A percentile compares a stretch with the other conserved stretches of the same genome.
These are phyloP conservation scores for Phengaris alcon DNA, from an alignment of 2,888 invertebrate genomes.

Conservation along the genomic window DNA sequence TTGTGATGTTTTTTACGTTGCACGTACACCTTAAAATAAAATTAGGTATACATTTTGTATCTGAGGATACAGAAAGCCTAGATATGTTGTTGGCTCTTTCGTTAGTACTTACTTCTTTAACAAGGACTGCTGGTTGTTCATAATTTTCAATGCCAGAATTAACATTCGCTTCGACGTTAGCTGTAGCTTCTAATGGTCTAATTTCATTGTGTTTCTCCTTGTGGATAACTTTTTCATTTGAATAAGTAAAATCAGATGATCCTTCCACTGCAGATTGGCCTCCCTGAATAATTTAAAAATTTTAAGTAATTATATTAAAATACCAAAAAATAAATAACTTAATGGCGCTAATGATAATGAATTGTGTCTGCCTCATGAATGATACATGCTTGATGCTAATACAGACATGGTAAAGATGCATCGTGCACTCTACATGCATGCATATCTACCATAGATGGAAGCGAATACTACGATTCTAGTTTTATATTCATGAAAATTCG, in stretches of 20 bases:
- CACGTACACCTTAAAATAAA: conserved; percentile 53
- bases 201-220: conserved; percentile 52
- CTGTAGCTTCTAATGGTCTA: conserved; percentile 48
- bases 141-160: conserved; percentile 45
- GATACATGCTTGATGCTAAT: conserved; percentile 17
- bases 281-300: conserved; percentile 49
- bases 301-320: not conserved
- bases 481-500: not conserved
- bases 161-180: conserved; percentile 53
- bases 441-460: not conserved
- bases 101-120: conserved; percentile 66
- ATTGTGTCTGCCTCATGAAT: not conserved
- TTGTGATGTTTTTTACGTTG: conserved; percentile 54
- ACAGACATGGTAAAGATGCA: not conserved
- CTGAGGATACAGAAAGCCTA: conserved; percentile 41
- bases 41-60: not conserved
- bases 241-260: conserved; percentile 52
- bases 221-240: conserved; percentile 43
- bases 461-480: not conserved
- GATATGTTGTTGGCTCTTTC: too few species aligned
- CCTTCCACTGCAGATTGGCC: conserved; percentile 53
- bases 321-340: not conserved
- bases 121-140: conserved; percentile 45
- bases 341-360: not conserved
- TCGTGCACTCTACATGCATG: conserved; percentile 14